A percentile compares a stretch with the other conserved stretches of the same genome.
Conservation (phyloP, 2,113 vertebrate genomes). For the Saccopteryx bilineata region DNA sequence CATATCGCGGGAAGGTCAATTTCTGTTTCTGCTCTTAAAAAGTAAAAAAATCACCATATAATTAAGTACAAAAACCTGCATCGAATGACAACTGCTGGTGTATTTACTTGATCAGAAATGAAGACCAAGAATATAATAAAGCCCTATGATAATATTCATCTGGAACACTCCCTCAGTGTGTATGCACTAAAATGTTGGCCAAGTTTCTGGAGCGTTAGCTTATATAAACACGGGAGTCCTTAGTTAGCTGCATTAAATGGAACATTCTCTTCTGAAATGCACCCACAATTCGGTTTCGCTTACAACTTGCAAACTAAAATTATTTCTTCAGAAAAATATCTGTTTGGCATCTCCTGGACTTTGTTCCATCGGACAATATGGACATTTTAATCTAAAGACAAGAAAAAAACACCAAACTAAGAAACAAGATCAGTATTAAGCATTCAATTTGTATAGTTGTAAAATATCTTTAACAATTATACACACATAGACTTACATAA, state of each 20-base stretch:
- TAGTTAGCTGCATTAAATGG: conserved; percentile 86
- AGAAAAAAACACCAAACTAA: conserved; percentile 69
- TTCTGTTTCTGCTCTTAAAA: conserved; percentile 88
- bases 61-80: conserved; percentile 92
- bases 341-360: conserved; percentile 94
- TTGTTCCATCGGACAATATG: conserved; percentile 94
- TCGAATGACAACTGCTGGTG: conserved; percentile 92
- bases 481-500: not conserved
- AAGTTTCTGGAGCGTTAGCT: conserved; percentile 87
- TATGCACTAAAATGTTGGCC: conserved; percentile 85
- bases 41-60: conserved; percentile 90
- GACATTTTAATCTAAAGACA: conserved; percentile 92
- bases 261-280: conserved; percentile 86
- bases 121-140: conserved; percentile 90
- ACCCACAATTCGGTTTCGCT: conserved; percentile 86
- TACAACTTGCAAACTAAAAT: conserved; percentile 85
- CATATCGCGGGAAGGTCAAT: conserved; percentile 80
- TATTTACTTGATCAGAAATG: conserved; percentile 90
- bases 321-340: conserved; percentile 93
- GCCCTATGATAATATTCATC: conserved; percentile 87
- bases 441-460: not conserved
- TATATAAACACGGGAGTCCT: conserved; percentile 87
- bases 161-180: conserved; percentile 85
- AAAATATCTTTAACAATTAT: not conserved
- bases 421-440: not conserved